phyloP scores from a whole-genome alignment of 1,140 invertebrate species.

The Lasioglossum albipes region DNA sequence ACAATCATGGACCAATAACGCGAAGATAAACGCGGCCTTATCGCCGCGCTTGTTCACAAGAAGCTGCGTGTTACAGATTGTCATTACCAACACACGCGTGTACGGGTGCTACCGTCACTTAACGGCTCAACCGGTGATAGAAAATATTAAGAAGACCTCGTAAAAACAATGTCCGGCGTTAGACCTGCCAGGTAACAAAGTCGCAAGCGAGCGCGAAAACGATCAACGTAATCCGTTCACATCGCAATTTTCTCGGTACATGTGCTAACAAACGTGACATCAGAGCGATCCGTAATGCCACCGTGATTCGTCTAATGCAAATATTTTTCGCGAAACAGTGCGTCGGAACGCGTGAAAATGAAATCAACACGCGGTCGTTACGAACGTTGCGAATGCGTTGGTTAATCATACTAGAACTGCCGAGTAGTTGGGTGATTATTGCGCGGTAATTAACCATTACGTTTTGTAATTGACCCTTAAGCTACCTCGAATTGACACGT shows the following conservation, averaged over 20 bases:
- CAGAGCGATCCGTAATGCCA: too few species aligned
- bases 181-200: neutral
- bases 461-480: too few species aligned
- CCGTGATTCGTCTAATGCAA: too few species aligned
- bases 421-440: too few species aligned
- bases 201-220: neutral
- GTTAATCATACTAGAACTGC: too few species aligned
- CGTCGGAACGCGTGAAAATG: too few species aligned
- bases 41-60: constrained; percentile 15
- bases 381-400: too few species aligned
- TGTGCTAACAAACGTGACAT: neutral
- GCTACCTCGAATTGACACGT: too few species aligned
- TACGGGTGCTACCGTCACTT: neutral
- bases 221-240: constrained; percentile 29
- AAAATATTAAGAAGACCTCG: constrained; percentile 11
- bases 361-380: too few species aligned
- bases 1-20: constrained; percentile 29
- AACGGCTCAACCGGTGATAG: neutral
- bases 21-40: constrained; percentile 43
- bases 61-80: constrained; percentile 10
- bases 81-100: constrained; percentile 18
- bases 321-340: too few species aligned
- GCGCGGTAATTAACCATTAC: too few species aligned
- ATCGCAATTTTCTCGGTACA: neutral
- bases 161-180: constrained; percentile 19